Conservation (phyloP, 2,797 vertebrate genomes). For the Petrocephalus sullivani region DNA sequence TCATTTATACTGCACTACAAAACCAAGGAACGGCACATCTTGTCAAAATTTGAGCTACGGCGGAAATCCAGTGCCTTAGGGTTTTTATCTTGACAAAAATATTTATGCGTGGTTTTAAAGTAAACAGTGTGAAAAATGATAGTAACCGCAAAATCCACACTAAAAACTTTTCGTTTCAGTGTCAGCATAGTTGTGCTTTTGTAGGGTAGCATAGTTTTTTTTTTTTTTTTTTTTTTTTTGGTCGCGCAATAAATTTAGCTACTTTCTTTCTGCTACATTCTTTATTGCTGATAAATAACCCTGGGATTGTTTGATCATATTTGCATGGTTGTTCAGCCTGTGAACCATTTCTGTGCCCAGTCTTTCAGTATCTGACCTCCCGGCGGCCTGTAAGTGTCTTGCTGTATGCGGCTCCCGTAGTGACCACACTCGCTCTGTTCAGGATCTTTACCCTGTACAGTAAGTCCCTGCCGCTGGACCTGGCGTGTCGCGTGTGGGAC, state of each 20-base stretch:
- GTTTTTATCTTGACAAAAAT: background rate
- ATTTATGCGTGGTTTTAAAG: background rate
- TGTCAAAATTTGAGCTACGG: background rate
- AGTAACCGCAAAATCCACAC: background rate
- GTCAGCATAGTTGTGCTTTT: background rate
- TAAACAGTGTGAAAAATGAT: background rate
- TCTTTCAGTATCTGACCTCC: background rate
- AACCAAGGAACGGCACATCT: background rate
- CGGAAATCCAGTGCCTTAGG: background rate
- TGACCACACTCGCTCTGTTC: conserved; percentile 5
- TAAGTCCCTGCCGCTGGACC: conserved; percentile 85
- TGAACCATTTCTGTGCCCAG: background rate
- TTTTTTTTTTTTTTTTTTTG: background rate
- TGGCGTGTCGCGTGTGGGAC: conserved; percentile 93
- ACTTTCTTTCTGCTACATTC: too few relatives aligned
- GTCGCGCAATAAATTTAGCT: background rate
- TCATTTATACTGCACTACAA: background rate
- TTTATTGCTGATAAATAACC: background rate
- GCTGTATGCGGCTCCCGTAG: background rate
- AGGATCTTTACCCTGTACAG: conserved; percentile 97
- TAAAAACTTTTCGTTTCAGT: background rate
- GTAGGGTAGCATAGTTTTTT: background rate
- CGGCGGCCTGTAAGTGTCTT: background rate
- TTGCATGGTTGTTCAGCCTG: background rate
- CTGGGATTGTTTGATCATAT: background rate